phyloP scores from a whole-genome alignment of 2,113 vertebrate genomes.

The Ammodytes dubius region DNA sequence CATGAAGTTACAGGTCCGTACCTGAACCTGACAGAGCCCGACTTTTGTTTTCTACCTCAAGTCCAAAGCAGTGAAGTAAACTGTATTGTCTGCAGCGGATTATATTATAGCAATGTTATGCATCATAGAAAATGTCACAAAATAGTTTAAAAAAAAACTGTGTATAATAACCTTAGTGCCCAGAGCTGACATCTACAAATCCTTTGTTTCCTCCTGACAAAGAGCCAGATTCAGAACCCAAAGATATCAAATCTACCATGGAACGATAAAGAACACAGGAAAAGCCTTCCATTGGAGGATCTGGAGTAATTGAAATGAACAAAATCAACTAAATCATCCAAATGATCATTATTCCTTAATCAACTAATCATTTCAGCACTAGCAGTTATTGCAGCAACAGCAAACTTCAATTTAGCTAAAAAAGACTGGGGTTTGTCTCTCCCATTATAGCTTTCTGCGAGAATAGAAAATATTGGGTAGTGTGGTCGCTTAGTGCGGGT shows the following conservation, averaged over 20 bases:
- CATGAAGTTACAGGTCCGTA: slow-evolving; percentile 24
- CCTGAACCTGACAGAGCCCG: slow-evolving; percentile 42
- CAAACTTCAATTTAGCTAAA: not conserved
- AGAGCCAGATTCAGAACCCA: not conserved
- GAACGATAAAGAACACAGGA: not conserved
- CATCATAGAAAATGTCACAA: not conserved
- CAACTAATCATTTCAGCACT: not conserved
- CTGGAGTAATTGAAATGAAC: not conserved
- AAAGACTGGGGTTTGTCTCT: not conserved
- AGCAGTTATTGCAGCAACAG: not conserved
- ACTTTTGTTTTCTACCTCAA: slow-evolving; percentile 27
- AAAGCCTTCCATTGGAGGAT: not conserved
- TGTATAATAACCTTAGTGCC: too few species aligned
- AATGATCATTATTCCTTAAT: not conserved
- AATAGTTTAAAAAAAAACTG: not conserved
- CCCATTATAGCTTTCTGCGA: not conserved
- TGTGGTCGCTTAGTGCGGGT: slow-evolving; percentile 26
- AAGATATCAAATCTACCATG: not conserved
- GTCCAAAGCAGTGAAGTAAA: not conserved
- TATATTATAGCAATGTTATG: too few species aligned
- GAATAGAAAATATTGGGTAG: slow-evolving; percentile 19
- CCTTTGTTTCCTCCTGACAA: not conserved
- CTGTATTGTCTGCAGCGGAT: not conserved
- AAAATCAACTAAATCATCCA: not conserved
- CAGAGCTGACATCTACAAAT: not conserved